phyloP scores from a whole-genome alignment of 2,888 invertebrate species.

The Parnassius smintheus region DNA sequence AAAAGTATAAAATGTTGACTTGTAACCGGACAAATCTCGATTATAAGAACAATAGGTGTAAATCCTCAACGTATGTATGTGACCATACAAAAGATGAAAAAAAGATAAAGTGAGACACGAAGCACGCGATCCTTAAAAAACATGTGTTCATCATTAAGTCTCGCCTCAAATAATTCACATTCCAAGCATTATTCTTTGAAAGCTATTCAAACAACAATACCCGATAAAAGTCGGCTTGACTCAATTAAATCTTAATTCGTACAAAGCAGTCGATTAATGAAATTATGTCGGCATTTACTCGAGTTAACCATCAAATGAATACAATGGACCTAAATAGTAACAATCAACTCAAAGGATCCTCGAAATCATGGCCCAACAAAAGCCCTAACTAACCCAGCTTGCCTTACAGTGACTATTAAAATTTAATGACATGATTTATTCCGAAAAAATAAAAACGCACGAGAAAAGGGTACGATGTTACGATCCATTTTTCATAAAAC shows the following conservation, averaged over 20 bases:
- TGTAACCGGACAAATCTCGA: conserved; percentile 1
- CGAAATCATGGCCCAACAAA: conserved; percentile 68
- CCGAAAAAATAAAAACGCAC: conserved; percentile 63
- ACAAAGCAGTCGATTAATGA: conserved; percentile 79
- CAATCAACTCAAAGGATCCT: conserved; percentile 74
- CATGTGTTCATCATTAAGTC: conserved; percentile 68
- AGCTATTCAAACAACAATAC: conserved; percentile 54
- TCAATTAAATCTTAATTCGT: conserved; percentile 80
- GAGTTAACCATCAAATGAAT: conserved; percentile 66
- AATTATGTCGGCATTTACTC: conserved; percentile 79
- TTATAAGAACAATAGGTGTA: conserved; percentile 8
- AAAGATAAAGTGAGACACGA: conserved; percentile 36
- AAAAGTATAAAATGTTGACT: conserved; percentile 9
- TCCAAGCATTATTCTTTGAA: conserved; percentile 57
- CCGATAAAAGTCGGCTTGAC: conserved; percentile 63
- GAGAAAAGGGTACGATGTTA: conserved; percentile 79
- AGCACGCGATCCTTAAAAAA: conserved; percentile 59
- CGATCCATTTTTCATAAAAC: conserved; percentile 80
- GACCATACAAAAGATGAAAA: conserved; percentile 37
- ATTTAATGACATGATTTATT: conserved; percentile 82
- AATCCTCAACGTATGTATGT: conserved; percentile 32
- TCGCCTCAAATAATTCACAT: conserved; percentile 64
- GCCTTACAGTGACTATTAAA: conserved; percentile 78
- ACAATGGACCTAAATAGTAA: conserved; percentile 77
- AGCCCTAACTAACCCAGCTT: conserved; percentile 73